These are phyloP conservation scores for Tragelaphus strepsiceros DNA, from an alignment of 2,113 vertebrate species.

Conservation along the genomic window DNA sequence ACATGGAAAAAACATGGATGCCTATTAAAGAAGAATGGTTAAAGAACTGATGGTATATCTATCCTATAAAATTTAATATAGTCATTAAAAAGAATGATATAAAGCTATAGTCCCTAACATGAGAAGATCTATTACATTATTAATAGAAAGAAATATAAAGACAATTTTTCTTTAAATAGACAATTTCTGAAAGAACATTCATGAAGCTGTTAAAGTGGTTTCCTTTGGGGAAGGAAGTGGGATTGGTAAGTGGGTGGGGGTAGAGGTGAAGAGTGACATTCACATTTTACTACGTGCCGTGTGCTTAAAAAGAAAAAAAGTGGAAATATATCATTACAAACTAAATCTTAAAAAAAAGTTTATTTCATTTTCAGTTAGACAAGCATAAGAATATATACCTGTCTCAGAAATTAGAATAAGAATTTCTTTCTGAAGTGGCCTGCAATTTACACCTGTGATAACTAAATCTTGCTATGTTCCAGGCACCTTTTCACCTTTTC, in stretches of 20 bases:
- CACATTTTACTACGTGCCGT: neutral
- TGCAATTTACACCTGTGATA: neutral
- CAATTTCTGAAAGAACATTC: constrained; percentile 11
- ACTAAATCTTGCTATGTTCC: neutral
- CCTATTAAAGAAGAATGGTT: neutral
- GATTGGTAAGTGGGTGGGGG: neutral
- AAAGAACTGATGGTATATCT: neutral
- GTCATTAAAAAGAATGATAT: neutral
- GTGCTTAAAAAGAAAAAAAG: neutral
- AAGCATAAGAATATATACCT: neutral
- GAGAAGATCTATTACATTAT: neutral
- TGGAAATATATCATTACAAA: neutral
- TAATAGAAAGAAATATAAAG: neutral
- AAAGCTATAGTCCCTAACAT: neutral
- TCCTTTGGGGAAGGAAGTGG: constrained; percentile 64
- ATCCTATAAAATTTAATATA: neutral
- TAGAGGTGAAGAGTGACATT: neutral
- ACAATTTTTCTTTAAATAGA: constrained; percentile 6
- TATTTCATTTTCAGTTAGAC: neutral
- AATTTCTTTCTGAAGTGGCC: neutral
- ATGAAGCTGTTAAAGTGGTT: constrained; percentile 43
- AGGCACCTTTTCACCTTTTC: neutral
- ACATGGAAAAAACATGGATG: neutral
- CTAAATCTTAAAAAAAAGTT: neutral
- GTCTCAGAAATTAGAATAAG: neutral